A percentile compares a stretch with the other conserved stretches of the same genome.
Evolutionary conservation across 2,888 invertebrate species (phyloP).

Genomic region (Scotopteryx bipunctaria): DNA sequence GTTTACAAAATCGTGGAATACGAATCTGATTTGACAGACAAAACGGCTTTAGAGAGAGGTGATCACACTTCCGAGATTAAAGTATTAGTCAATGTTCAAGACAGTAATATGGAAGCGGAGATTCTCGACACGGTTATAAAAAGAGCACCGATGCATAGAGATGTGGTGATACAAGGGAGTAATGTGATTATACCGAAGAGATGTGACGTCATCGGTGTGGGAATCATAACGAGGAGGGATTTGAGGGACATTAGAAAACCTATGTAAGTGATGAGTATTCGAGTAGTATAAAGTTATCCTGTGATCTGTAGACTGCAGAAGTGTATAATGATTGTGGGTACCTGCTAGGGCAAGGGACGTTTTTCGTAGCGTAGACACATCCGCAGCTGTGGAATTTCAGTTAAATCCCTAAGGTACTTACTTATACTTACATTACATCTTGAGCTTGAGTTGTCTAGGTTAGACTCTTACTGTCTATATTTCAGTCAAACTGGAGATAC

Average conservation of each 20-base stretch:
- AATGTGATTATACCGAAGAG: conserved; percentile 51
- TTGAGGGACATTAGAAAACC: conserved; percentile 50
- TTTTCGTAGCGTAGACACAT: too few relatives aligned
- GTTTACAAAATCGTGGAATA: conserved; percentile 71
- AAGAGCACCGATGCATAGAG: conserved; percentile 44
- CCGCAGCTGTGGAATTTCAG: too few relatives aligned
- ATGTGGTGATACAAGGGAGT: conserved; percentile 57
- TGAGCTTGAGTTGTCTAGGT: too few relatives aligned
- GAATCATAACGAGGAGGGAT: conserved; percentile 62
- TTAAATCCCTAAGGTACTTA: too few relatives aligned
- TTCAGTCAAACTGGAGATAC: too few relatives aligned
- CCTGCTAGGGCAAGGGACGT: too few relatives aligned
- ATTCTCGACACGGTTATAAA: conserved; percentile 47
- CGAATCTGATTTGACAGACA: conserved; percentile 53
- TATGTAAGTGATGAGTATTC: conserved; percentile 53
- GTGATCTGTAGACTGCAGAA: too few relatives aligned
- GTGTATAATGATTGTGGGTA: too few relatives aligned
- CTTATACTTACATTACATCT: too few relatives aligned
- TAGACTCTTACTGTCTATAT: too few relatives aligned
- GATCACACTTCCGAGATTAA: conserved; percentile 44
- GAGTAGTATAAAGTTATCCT: too few relatives aligned
- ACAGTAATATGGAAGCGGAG: conserved; percentile 43
- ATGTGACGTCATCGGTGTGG: conserved; percentile 62
- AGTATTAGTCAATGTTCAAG: conserved; percentile 50
- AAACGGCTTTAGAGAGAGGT: conserved; percentile 40